phyloP scores from a whole-genome alignment of 1,140 invertebrate species.

The Dermatophagoides farinae region DNA sequence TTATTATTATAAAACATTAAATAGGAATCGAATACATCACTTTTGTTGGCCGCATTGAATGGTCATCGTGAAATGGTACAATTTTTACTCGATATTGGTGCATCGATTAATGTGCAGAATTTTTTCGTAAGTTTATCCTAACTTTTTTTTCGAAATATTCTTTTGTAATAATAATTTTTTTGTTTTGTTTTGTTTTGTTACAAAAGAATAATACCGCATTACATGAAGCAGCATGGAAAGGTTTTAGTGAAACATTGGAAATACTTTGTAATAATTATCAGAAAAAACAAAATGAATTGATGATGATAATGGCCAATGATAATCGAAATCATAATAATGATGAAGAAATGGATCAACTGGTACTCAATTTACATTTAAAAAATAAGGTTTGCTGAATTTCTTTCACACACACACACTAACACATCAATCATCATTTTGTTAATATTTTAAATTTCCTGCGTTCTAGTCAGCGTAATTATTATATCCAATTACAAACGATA shows the following conservation, averaged over 20 bases:
- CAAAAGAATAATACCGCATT: constrained; percentile 57
- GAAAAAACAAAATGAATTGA: no score
- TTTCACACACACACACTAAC: no score
- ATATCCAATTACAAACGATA: no score
- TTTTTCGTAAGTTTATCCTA: constrained; percentile 15
- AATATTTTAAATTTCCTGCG: no score
- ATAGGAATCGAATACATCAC: constrained; percentile 66
- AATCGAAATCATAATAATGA: no score
- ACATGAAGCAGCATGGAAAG: constrained; percentile 84
- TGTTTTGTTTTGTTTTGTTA: constrained; percentile 7
- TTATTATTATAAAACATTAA: no score
- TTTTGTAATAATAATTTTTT: constrained; percentile 19
- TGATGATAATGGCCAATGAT: no score
- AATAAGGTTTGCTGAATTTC: constrained; percentile 45
- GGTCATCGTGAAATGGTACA: constrained; percentile 85
- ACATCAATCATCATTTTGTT: background rate
- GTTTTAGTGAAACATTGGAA: constrained; percentile 59
- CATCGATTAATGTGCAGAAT: constrained; percentile 84
- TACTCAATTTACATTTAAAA: constrained; percentile 44
- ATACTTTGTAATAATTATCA: constrained; percentile 32
- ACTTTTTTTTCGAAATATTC: background rate
- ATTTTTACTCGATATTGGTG: constrained; percentile 68
- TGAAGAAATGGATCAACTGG: constrained; percentile 21
- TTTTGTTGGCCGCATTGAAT: constrained; percentile 88
- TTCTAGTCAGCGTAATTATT: no score